Percentiles rank a stretch among this genome's conserved stretches.
phyloP scores from a whole-genome alignment of 2,888 invertebrate genomes.

The Parascotia fuliginaria region DNA sequence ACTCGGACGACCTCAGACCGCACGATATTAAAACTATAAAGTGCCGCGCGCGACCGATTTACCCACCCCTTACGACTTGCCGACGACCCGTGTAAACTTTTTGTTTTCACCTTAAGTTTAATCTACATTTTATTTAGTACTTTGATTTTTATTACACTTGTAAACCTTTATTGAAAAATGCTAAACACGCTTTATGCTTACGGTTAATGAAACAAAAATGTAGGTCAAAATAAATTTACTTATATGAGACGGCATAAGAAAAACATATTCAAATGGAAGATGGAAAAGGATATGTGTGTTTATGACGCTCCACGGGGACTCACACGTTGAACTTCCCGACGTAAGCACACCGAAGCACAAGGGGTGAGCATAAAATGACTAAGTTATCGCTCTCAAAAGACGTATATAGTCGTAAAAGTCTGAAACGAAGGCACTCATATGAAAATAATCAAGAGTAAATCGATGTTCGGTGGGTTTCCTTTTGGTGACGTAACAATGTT shows the following conservation, averaged over 20 bases:
- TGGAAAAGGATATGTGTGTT: constrained; percentile 78
- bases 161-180: constrained; percentile 55
- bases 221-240: constrained; percentile 38
- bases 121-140: constrained; percentile 57
- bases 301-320: constrained; percentile 75
- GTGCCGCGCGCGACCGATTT: constrained; percentile 71
- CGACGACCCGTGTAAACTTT: constrained; percentile 49
- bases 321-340: constrained; percentile 73
- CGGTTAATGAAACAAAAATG: constrained; percentile 45
- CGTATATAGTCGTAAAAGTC: constrained; percentile 80
- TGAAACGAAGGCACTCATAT: constrained; percentile 74
- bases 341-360: constrained; percentile 72
- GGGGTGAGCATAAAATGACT: constrained; percentile 83
- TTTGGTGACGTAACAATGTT: constrained; percentile 42
- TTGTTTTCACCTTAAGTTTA: constrained; percentile 57
- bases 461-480: constrained; percentile 55
- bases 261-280: constrained; percentile 73
- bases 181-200: constrained; percentile 44
- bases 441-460: constrained; percentile 81
- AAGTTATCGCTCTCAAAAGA: constrained; percentile 83
- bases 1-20: constrained; percentile 67
- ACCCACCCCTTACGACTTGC: constrained; percentile 50
- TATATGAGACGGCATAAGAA: constrained; percentile 49
- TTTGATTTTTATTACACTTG: constrained; percentile 57
- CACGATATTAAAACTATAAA: constrained; percentile 85